Conservation (phyloP, 2,888 invertebrate genomes). For the Steromphala cineraria region DNA sequence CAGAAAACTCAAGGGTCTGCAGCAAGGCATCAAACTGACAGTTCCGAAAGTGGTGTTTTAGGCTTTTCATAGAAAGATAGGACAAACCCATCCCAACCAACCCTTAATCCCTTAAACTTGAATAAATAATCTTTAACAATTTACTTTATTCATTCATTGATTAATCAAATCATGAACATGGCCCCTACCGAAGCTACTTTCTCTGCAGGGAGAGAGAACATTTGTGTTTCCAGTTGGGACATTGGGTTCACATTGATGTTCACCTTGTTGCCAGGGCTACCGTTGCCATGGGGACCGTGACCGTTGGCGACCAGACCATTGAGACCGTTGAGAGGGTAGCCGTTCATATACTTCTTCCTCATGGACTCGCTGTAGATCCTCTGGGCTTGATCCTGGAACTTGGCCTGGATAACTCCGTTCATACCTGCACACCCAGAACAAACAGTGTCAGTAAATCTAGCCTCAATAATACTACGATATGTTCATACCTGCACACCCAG, state of each 20-base stretch:
- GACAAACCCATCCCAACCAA: too few species aligned
- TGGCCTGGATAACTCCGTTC: constrained; percentile 53
- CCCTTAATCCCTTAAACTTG: too few species aligned
- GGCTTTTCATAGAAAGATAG: too few species aligned
- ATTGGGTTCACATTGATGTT: constrained; percentile 63
- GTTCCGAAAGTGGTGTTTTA: too few species aligned
- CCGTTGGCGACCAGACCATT: constrained; percentile 60
- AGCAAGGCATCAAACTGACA: too few species aligned
- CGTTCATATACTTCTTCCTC: constrained; percentile 62
- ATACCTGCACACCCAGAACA: constrained; percentile 38
- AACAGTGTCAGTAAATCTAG: too few species aligned
- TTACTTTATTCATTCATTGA: too few species aligned
- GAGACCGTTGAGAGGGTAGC: constrained; percentile 52
- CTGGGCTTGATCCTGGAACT: constrained; percentile 61
- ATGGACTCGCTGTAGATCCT: constrained; percentile 59
- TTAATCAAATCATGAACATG: too few species aligned
- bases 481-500: too few species aligned
- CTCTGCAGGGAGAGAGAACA: neutral
- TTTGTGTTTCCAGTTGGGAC: constrained; percentile 27
- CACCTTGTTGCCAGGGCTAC: constrained; percentile 45
- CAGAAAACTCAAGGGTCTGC: too few species aligned
- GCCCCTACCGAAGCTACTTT: neutral
- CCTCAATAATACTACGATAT: too few species aligned
- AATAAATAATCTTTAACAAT: too few species aligned
- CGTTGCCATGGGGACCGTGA: constrained; percentile 51